phyloP scores from a whole-genome alignment of 2,888 invertebrate species.

The Coleophora flavipennella region DNA sequence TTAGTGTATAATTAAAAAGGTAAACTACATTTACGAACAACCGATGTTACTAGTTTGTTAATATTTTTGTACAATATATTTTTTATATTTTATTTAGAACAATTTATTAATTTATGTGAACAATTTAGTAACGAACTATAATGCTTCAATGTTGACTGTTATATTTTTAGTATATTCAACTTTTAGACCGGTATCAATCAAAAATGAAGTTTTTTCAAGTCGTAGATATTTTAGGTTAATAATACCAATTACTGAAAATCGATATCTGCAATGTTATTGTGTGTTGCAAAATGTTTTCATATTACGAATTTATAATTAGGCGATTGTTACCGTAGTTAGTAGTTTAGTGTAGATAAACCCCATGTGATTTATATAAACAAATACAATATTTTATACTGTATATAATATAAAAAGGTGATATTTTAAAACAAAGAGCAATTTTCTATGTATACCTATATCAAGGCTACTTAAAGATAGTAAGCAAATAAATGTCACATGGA shows the following conservation, averaged over 20 bases:
- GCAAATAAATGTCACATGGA: slow-evolving; percentile 25
- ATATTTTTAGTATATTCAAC: no score
- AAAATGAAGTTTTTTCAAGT: slow-evolving; percentile 26
- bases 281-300: slow-evolving; percentile 50
- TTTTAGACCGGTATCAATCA: slow-evolving; percentile 26
- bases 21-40: slow-evolving; percentile 34
- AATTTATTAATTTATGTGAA: slow-evolving; percentile 34
- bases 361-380: not conserved
- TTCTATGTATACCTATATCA: no score
- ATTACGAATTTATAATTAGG: slow-evolving; percentile 63
- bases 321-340: slow-evolving; percentile 60
- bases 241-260: slow-evolving; percentile 32
- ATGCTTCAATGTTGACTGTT: slow-evolving; percentile 32
- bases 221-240: slow-evolving; percentile 55
- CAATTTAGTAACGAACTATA: slow-evolving; percentile 29
- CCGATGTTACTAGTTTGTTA: slow-evolving; percentile 47
- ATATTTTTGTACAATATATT: slow-evolving; percentile 46
- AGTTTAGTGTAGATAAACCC: slow-evolving; percentile 33
- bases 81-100: slow-evolving; percentile 33
- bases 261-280: slow-evolving; percentile 29
- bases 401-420: no score
- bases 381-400: slow-evolving; percentile 1
- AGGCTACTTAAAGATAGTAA: not conserved
- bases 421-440: not conserved
- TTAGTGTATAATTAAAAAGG: slow-evolving; percentile 13